Evolutionary conservation across 2,888 invertebrate species (phyloP).

Genomic region (Nemapogon koenigi): DNA sequence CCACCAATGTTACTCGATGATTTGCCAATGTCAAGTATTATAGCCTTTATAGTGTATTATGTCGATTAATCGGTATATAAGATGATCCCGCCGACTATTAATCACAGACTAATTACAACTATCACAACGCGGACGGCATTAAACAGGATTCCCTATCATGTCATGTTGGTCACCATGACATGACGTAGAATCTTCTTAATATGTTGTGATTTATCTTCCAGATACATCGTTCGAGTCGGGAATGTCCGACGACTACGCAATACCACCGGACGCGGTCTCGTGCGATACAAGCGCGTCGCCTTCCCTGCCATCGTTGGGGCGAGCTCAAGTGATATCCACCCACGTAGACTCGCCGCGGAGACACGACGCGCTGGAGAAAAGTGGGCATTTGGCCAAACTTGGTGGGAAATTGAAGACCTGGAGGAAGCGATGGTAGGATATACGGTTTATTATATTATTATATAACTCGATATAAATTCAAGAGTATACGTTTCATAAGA

Average conservation of each 20-base stretch:
- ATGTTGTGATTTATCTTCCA: constrained; percentile 62
- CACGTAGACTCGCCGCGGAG: constrained; percentile 43
- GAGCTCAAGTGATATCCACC: constrained; percentile 28
- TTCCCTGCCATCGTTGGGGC: constrained; percentile 67
- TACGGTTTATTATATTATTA: not conserved
- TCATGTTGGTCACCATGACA: no score
- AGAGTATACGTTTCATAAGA: not conserved
- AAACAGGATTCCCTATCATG: no score
- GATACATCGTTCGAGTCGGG: constrained; percentile 93
- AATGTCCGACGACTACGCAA: constrained; percentile 95
- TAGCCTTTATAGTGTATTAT: no score
- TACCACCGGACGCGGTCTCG: constrained; percentile 93
- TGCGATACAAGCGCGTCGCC: constrained; percentile 81
- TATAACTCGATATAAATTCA: not conserved
- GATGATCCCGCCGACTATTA: no score
- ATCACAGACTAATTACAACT: no score
- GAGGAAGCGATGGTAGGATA: constrained; percentile 84
- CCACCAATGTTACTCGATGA: no score
- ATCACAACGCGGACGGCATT: no score
- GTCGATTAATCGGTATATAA: no score
- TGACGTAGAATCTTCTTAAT: no score
- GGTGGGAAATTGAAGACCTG: constrained; percentile 97
- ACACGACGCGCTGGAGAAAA: constrained; percentile 86
- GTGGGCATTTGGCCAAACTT: constrained; percentile 85
- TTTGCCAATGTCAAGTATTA: no score